Evolutionary conservation across 2,797 vertebrate species (phyloP).

Genomic region (Liasis olivaceus): DNA sequence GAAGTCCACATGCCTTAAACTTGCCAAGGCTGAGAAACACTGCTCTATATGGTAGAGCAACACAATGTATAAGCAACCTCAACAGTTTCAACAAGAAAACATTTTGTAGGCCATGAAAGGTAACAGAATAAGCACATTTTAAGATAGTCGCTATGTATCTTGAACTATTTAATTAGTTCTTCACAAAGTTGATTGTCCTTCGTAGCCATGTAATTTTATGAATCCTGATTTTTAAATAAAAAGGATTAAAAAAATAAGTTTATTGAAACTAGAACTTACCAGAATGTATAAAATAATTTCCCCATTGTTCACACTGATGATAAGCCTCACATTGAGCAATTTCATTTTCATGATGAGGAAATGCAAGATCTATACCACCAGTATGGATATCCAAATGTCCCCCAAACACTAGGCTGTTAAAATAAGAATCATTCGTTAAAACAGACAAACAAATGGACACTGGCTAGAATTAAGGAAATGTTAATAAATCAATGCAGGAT

Average conservation of each 20-base stretch:
- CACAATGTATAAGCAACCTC: background rate
- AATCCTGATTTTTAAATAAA: background rate
- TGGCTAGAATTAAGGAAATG: background rate
- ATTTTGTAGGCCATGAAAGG: background rate
- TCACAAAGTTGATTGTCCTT: background rate
- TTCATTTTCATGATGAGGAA: slow-evolving; percentile 98
- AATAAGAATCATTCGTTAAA: slow-evolving; percentile 37
- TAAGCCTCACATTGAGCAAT: slow-evolving; percentile 93
- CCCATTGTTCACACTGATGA: slow-evolving; percentile 91
- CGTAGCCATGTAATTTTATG: background rate
- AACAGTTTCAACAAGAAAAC: background rate
- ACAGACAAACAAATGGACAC: background rate
- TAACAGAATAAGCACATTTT: background rate
- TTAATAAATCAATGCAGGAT: background rate
- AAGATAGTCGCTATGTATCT: background rate
- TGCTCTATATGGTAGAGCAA: background rate
- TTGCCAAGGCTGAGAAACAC: background rate
- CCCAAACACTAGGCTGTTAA: slow-evolving; percentile 87
- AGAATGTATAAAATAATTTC: slow-evolving; percentile 94
- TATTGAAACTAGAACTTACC: slow-evolving; percentile 74
- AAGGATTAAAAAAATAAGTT: background rate
- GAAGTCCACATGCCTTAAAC: background rate
- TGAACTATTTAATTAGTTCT: background rate
- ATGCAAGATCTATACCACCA: slow-evolving; percentile 92
- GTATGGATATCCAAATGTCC: slow-evolving; percentile 92